Base-by-base conservation (phyloP, 2,888 invertebrate species). In the Hydriomena furcata region DNA sequence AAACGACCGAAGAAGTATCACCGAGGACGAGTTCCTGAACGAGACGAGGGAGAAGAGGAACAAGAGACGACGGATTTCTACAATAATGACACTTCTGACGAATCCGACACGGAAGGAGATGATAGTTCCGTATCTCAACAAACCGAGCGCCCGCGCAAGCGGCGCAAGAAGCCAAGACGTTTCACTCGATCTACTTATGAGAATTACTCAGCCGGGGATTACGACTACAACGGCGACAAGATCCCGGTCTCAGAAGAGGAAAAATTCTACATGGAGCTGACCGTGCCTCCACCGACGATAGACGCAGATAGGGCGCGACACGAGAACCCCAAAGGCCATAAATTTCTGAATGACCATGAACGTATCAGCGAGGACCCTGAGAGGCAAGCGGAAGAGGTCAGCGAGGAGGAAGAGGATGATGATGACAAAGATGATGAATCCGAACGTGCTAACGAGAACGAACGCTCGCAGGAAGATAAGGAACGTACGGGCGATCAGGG, bases 1-100 rank as follows among this genome's bases (percentile, higher is more conserved):
- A 87, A 84, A 52, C 79, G 78, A 3, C 91, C 91, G 7, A 84
- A 79, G 37, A 90, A 91, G 59, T 67, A 87, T 7, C 82, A 91
- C 49, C 81, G 89, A 1, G 80, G 71, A 8, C 66, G 65, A 34
- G 31, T 13, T 11, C 79, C 79, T 0, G 79, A 81, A 28, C 64
- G 76, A 1, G 79, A 79, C 37, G 75, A 71, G n/a, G 67, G 71
- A 5, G 67, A 70, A 2, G 57, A 49, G 6, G 53, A 55, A 2
- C 27, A 23, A 21, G 43, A 43, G 12, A 1, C 49, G 11, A 27
- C 56, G 7, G 55, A 62, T 17, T 53, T 59, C 31, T 60, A 61
- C 32, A 56, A 58, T 1, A 58, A 44, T 1, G 46, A 58, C 24
- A 11, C 36, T 5, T 52, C 36, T 2, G 41, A 41, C 4, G 70